These are phyloP conservation scores for Cephalopterus ornatus DNA, from an alignment of 2,113 vertebrate genomes.

Conservation along the genomic window DNA sequence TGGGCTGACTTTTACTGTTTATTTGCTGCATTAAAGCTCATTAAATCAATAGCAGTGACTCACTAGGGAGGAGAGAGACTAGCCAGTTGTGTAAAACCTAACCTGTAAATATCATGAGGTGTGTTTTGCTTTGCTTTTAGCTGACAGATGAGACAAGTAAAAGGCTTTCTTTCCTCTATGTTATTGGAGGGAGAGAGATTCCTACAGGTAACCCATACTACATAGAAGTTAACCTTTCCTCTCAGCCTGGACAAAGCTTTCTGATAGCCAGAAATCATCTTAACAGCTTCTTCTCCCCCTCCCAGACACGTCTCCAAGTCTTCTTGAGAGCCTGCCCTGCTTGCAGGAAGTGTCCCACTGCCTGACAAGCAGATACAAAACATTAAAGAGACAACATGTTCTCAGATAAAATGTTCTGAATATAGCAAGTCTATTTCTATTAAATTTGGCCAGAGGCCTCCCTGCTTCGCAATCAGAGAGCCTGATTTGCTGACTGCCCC, in stretches of 20 bases:
- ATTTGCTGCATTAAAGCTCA: background rate
- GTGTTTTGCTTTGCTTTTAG: constrained; percentile 28
- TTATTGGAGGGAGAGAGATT: background rate
- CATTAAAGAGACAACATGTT: background rate
- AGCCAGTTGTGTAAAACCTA: background rate
- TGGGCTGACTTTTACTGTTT: background rate
- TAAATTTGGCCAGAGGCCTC: constrained; percentile 47
- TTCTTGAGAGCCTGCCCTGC: background rate
- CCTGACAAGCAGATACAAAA: background rate
- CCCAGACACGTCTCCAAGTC: background rate
- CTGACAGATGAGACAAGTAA: background rate
- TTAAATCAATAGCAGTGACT: constrained; percentile 16
- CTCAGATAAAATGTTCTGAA: constrained; percentile 45
- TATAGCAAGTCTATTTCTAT: constrained; percentile 61
- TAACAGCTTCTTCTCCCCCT: background rate
- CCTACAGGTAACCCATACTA: background rate
- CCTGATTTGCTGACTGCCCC: constrained; percentile 8
- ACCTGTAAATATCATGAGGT: background rate
- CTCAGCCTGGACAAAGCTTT: background rate
- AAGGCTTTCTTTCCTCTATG: background rate
- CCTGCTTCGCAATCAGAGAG: constrained; percentile 46
- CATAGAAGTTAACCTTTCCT: background rate
- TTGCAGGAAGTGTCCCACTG: background rate
- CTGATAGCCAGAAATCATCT: background rate
- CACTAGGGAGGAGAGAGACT: background rate